Evolutionary conservation across 2,797 vertebrate genomes (phyloP), one percentile per base, ranked within the genome.

Genomic region (Macroramphosus scolopax): DNA sequence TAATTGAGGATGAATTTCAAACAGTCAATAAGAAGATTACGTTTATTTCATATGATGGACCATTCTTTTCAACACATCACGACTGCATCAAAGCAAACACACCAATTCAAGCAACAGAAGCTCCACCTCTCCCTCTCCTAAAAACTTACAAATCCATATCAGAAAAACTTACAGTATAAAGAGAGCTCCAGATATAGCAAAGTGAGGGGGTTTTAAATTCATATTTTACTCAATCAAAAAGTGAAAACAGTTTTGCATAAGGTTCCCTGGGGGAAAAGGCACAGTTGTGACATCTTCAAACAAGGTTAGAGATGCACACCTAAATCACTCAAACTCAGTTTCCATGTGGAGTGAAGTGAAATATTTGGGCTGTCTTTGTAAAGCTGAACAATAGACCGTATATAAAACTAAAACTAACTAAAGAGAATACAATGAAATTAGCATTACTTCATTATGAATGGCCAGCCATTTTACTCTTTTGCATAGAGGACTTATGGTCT

Each of bases 21-120:
- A 63, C 33, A 39, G n/a, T 42, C 20, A 4, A 46, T 64, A 68
- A 85, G 80, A 91, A 88, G 91, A 89, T 92, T 78, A 82, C 74
- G 72, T 89, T 93, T 85, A 86, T 93, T 89, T 88, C 64, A 88
- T 73, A 91, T 90, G 63, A 79, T 46, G 59, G 73, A 75, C 74
- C 77, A 88, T 90, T 72, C 39, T 79, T 91, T 89, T 88, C 58
- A 86, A 77, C 73, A 90, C 85, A 11, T 78, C 59, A 75, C 82
- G 50, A 75, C 62, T 60, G 63, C 40, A 50, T 46, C 17, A 91
- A 76, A 70, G 57, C 46, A 91, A 92, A 88, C 80, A 83, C 57
- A 62, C 65, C 49, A 85, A 75, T 68, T 48, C 65, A 71, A 72
- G 39, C 63, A 63, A 67, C 39, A 77, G 8, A 57, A 55, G 47